Percentiles rank a stretch among this genome's conserved stretches.
These are phyloP conservation scores for Clarias platycephalus DNA, from an alignment of 2,797 vertebrate genomes.

Conservation along the genomic window DNA sequence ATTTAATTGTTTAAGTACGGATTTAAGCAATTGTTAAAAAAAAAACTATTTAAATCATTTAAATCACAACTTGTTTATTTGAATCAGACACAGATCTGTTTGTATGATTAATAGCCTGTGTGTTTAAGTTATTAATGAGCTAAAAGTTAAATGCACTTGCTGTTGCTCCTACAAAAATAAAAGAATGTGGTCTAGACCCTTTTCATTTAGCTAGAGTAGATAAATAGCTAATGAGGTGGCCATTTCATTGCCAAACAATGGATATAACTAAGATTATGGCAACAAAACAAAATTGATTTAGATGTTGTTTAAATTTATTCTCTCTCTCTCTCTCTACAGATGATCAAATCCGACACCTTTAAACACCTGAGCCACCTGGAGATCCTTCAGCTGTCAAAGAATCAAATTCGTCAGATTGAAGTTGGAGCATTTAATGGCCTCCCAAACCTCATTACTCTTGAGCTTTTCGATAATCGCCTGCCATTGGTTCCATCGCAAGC, in stretches of 20 bases:
- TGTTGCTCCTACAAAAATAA: neutral
- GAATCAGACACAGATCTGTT: neutral
- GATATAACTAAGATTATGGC: neutral
- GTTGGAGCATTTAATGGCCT: constrained; percentile 97
- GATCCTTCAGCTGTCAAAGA: constrained; percentile 95
- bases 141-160: neutral
- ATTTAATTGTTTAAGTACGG: too few relatives aligned
- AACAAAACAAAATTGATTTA: neutral
- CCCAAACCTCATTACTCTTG: constrained; percentile 94
- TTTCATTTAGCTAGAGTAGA: too few relatives aligned
- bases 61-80: neutral
- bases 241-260: neutral
- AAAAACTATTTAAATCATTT: neutral
- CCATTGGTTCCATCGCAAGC: constrained; percentile 93
- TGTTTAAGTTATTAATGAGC: neutral
- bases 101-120: neutral
- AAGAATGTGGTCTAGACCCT: neutral
- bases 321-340: constrained; percentile 60
- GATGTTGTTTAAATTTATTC: neutral
- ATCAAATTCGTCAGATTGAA: constrained; percentile 92
- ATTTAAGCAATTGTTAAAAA: too few relatives aligned
- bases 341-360: constrained; percentile 96
- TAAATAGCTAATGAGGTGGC: neutral
- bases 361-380: constrained; percentile 94
- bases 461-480: constrained; percentile 95